Percentiles rank a stretch among this genome's conserved stretches.
These are phyloP conservation scores for Heliconius charithonia DNA, from an alignment of 2,888 invertebrate species.

Conservation along the genomic window DNA sequence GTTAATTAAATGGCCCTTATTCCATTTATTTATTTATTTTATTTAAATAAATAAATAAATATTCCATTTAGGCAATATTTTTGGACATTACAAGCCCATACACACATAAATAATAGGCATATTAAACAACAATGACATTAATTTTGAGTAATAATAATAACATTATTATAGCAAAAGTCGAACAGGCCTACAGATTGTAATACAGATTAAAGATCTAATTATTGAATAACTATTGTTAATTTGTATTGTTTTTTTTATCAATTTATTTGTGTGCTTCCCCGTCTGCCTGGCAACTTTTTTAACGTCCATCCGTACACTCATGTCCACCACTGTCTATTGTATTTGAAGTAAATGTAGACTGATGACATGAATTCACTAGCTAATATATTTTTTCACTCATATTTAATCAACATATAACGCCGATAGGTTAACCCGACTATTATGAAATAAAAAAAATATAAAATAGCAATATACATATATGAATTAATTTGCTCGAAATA, in stretches of 20 bases:
- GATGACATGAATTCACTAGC: slow-evolving; percentile 43
- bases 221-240: slow-evolving; percentile 63
- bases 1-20: not conserved
- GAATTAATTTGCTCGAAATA: not conserved
- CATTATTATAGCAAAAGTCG: slow-evolving; percentile 27
- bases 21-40: no score
- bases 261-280: slow-evolving; percentile 75
- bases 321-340: slow-evolving; percentile 65
- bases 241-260: slow-evolving; percentile 48
- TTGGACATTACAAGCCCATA: not conserved
- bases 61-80: not conserved
- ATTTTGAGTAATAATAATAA: not conserved
- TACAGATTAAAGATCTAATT: slow-evolving; percentile 54
- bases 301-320: slow-evolving; percentile 76
- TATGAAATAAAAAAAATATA: slow-evolving; percentile 2
- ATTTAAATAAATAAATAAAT: no score
- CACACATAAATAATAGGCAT: no score
- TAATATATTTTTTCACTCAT: slow-evolving; percentile 34
- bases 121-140: not conserved
- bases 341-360: slow-evolving; percentile 69
- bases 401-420: slow-evolving; percentile 22
- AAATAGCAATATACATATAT: slow-evolving; percentile 30
- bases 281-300: slow-evolving; percentile 70
- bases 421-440: slow-evolving; percentile 29
- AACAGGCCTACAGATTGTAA: slow-evolving; percentile 49